Evolutionary conservation across 2,113 vertebrate genomes (phyloP).

Genomic region (Channa maculata): DNA sequence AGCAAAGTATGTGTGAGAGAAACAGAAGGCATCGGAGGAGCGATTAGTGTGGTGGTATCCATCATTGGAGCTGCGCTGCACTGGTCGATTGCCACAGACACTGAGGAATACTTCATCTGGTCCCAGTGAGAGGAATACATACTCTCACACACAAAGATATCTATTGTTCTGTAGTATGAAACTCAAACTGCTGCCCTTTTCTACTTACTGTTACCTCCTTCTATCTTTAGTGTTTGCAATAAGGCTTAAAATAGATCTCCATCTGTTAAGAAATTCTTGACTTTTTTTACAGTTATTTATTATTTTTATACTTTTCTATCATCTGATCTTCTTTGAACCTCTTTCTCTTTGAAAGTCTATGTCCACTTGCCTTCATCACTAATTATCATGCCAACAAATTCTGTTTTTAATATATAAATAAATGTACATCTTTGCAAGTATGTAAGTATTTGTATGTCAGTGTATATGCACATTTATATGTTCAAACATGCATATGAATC

Average conservation of each 20-base stretch:
- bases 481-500: constrained; percentile 32
- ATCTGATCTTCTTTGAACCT: constrained; percentile 13
- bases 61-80: constrained; percentile 69
- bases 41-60: constrained; percentile 79
- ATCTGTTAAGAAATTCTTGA: not conserved
- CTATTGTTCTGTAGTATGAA: constrained; percentile 45
- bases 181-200: constrained; percentile 36
- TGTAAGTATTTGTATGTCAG: not conserved
- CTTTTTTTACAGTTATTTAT: not conserved
- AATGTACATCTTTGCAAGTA: not conserved
- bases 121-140: constrained; percentile 37
- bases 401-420: not conserved
- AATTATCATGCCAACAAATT: constrained; percentile 59
- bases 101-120: constrained; percentile 74
- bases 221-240: constrained; percentile 21
- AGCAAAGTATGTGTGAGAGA: constrained; percentile 73
- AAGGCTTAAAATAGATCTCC: constrained; percentile 19
- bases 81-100: constrained; percentile 75
- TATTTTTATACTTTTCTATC: constrained; percentile 3
- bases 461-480: constrained; percentile 9
- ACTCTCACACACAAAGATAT: constrained; percentile 25
- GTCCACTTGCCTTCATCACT: constrained; percentile 17
- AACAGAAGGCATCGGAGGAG: constrained; percentile 77
- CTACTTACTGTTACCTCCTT: constrained; percentile 17
- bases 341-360: constrained; percentile 27